phyloP scores from a whole-genome alignment of 2,113 vertebrate species.

The Megaptera novaeangliae region DNA sequence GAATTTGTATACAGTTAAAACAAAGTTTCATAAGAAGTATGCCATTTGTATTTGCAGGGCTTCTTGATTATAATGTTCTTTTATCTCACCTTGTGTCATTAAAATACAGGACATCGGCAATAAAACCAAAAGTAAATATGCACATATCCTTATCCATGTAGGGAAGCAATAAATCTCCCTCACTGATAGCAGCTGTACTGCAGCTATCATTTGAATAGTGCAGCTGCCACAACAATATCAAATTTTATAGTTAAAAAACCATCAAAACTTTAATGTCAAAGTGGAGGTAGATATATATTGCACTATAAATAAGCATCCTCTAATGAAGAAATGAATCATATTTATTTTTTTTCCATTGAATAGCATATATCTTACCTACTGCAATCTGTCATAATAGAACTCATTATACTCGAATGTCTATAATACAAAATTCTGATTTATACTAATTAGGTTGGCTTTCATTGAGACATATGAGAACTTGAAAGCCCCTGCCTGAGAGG shows the following conservation, averaged over 20 bases:
- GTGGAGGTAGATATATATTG: conserved; percentile 82
- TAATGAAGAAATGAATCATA: conserved; percentile 84
- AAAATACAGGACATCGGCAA: conserved; percentile 82
- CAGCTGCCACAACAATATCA: conserved; percentile 87
- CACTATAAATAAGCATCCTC: conserved; percentile 85
- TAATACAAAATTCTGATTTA: conserved; percentile 73
- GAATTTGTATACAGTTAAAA: conserved; percentile 57
- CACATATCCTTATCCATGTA: conserved; percentile 82
- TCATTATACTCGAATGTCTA: conserved; percentile 74
- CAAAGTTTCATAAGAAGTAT: conserved; percentile 57
- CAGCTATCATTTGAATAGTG: conserved; percentile 81
- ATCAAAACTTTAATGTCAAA: conserved; percentile 85
- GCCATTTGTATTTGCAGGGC: conserved; percentile 57
- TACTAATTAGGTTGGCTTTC: conserved; percentile 77
- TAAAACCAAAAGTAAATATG: conserved; percentile 85
- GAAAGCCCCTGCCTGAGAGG: conserved; percentile 56
- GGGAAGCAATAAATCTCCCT: conserved; percentile 81
- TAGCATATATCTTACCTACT: conserved; percentile 78
- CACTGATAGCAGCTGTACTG: conserved; percentile 84
- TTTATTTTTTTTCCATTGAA: conserved; percentile 80
- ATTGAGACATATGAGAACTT: conserved; percentile 68
- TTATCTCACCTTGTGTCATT: conserved; percentile 83
- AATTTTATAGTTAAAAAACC: conserved; percentile 87
- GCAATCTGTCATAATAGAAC: conserved; percentile 78
- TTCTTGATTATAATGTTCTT: conserved; percentile 76